Percentiles rank a stretch among this genome's conserved stretches.
Conservation (phyloP, 2,888 invertebrate species). For the Pachycephus smyrnensis region DNA sequence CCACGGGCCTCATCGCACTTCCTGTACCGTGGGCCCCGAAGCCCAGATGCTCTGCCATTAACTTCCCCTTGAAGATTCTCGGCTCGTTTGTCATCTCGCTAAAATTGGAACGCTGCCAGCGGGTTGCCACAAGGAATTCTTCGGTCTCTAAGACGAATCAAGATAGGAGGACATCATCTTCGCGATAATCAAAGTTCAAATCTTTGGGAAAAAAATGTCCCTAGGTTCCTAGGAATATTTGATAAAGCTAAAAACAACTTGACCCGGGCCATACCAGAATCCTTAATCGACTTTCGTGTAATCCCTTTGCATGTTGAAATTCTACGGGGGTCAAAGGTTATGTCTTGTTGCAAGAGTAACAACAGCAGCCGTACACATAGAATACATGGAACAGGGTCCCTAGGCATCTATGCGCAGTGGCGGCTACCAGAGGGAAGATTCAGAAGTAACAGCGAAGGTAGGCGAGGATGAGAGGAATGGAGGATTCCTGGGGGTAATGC, state of each 20-base stretch:
- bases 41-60: slow-evolving; percentile 49
- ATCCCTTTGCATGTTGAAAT: background rate
- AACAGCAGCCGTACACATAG: background rate
- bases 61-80: slow-evolving; percentile 22
- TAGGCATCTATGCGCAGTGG: background rate
- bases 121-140: slow-evolving; percentile 1
- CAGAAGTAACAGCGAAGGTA: slow-evolving; percentile 10
- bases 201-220: background rate
- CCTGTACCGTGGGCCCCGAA: slow-evolving; percentile 29
- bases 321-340: background rate
- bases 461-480: slow-evolving; percentile 27
- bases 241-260: too few species aligned
- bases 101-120: slow-evolving; percentile 40
- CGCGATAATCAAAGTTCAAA: background rate
- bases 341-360: background rate
- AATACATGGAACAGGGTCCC: background rate
- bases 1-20: slow-evolving; percentile 36
- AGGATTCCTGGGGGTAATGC: slow-evolving; percentile 55
- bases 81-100: slow-evolving; percentile 40
- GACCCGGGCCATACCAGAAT: background rate
- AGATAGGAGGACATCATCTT: background rate
- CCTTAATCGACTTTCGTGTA: background rate
- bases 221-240: background rate
- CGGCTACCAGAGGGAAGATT: background rate
- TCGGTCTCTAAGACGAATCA: background rate